A percentile compares a stretch with the other conserved stretches of the same genome.
Evolutionary conservation across 1,140 invertebrate species (phyloP).

Genomic region (Fopius arisanus): DNA sequence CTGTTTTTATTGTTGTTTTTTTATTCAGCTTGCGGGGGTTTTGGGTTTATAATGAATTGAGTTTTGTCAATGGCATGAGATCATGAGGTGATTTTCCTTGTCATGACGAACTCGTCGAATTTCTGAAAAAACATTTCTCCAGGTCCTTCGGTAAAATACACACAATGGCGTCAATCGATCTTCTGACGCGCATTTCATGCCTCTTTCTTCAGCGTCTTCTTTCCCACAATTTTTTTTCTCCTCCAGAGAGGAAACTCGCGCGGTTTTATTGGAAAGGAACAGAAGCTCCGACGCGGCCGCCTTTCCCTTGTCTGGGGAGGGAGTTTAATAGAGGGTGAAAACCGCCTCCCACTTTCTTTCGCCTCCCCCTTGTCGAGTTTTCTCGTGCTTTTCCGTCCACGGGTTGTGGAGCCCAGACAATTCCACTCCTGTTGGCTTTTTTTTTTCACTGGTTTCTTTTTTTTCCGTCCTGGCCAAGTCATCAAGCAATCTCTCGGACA

Average conservation of each 20-base stretch:
- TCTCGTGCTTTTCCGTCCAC: constrained; percentile 33
- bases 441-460: not conserved
- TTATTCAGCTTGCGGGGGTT: not conserved
- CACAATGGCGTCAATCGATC: constrained; percentile 44
- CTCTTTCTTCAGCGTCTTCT: constrained; percentile 34
- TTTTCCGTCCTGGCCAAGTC: constrained; percentile 10
- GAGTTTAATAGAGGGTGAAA: constrained; percentile 67
- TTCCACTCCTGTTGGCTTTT: constrained; percentile 35
- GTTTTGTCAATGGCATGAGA: too few species aligned
- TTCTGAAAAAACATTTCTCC: constrained; percentile 23
- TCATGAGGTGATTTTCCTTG: constrained; percentile 7
- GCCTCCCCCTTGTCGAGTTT: not conserved
- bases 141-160: constrained; percentile 29
- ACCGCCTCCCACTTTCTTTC: constrained; percentile 49
- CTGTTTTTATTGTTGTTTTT: constrained; percentile 17
- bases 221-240: constrained; percentile 27
- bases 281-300: constrained; percentile 51
- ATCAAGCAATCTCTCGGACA: constrained; percentile 40
- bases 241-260: constrained; percentile 36
- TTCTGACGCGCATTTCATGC: constrained; percentile 39
- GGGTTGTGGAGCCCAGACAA: constrained; percentile 29
- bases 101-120: constrained; percentile 22
- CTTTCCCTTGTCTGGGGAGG: constrained; percentile 62
- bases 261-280: constrained; percentile 52
- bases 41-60: too few species aligned